Evolutionary conservation across 2,888 invertebrate species (phyloP).

Genomic region (Drosophila emarginata): DNA sequence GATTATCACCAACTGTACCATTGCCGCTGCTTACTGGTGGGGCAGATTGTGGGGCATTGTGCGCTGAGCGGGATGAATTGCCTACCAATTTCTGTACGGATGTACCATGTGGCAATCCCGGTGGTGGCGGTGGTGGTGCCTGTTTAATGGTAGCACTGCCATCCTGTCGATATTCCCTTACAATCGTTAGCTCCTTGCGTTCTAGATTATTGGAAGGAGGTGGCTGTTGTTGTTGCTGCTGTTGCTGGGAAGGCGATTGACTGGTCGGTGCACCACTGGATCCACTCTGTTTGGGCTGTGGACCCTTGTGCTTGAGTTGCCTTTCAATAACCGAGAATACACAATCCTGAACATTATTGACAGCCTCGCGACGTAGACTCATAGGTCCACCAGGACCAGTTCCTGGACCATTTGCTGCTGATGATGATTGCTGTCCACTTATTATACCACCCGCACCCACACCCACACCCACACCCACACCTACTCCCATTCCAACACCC

Average conservation of each 20-base stretch:
- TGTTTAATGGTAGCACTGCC: conserved; percentile 75
- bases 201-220: conserved; percentile 60
- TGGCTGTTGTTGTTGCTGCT: conserved; percentile 51
- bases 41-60: conserved; percentile 6
- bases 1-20: conserved; percentile 79
- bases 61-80: conserved; percentile 36
- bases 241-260: conserved; percentile 36
- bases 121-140: conserved; percentile 46
- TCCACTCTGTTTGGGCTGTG: conserved; percentile 53
- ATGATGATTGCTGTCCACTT: conserved; percentile 9
- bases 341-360: conserved; percentile 90
- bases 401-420: conserved; percentile 47
- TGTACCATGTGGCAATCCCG: conserved; percentile 62
- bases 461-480: conserved; percentile 13
- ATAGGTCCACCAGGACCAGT: conserved; percentile 50
- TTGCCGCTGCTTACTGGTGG: conserved; percentile 19
- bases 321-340: conserved; percentile 93
- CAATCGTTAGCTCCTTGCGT: conserved; percentile 81
- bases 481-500: conserved; percentile 13
- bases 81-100: conserved; percentile 52
- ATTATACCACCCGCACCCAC: background rate
- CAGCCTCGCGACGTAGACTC: conserved; percentile 70
- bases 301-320: conserved; percentile 87
- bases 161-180: conserved; percentile 82
- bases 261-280: conserved; percentile 25